Evolutionary conservation across 2,113 vertebrate genomes (phyloP), one percentile per base, ranked within the genome.

Genomic region (Pangasianodon gigas): DNA sequence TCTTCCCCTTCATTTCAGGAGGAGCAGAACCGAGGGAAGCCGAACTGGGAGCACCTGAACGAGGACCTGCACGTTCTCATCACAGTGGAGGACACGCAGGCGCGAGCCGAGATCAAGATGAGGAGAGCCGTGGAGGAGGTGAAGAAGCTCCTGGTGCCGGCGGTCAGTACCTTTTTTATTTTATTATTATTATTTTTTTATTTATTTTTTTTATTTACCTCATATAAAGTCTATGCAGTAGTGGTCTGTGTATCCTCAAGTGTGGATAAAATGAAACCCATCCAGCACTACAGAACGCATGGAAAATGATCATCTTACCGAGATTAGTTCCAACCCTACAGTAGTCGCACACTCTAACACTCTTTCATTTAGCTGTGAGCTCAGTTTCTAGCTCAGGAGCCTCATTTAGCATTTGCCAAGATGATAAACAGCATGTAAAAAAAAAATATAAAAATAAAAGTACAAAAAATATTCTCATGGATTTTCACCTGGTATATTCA

Each of bases 21-120:
- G 92, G 96, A 97, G 91, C 96, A 97, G 94, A 97, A 97, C 95
- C 92, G 96, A 94, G 96, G 96, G 41, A 97, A 97, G 91, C 96
- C 96, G 16, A 97, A 97, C 95, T 97, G 96, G 96, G 96, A 97
- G 92, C 96, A 97, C 92, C 94, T 97, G 92, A 96, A 96, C 89
- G 96, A 97, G 93, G 96, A 97, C 86, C 95, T 97, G 75, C 96
- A 97, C 58, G 96, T 97, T 88, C 95, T 97, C 89, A 96, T 97
- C 93, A 96, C 96, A 26, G 96, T 97, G 90, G 96, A 97, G 92
- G 96, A 97, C 93, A 96, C 96, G 0, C 96, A 97, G 94, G 92
- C 94, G 89, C 94, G 96, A 92, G 96, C 96, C 0, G 96, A 96
- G 93, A 94, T 96, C 93, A 96, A 97, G 94, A 96, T 97, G 95